Evolutionary conservation across 2,797 vertebrate genomes (phyloP), one percentile per base, ranked within the genome.

Genomic region (Xiphophorus birchmanni): DNA sequence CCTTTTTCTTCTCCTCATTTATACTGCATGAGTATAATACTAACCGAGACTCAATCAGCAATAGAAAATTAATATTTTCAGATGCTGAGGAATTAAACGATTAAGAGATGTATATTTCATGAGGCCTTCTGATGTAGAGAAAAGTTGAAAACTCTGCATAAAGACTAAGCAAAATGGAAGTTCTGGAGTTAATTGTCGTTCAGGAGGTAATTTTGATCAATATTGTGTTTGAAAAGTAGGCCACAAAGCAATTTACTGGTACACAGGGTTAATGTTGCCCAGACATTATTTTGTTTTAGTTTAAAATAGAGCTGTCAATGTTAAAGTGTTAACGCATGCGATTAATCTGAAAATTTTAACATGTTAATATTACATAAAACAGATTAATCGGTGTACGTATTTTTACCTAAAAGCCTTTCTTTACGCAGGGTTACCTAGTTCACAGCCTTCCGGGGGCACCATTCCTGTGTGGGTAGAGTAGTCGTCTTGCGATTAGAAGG

Each of bases 71-170:
- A 90, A 92, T 80, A 87, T 73, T 90, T 80, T 74, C 80, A 86
- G 88, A 85, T 81, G 82, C 81, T 83, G 80, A 87, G 79, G 81
- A 84, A 83, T 92, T 75, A 84, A 83, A 82, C 87, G 60, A 93
- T 93, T 87, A 86, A 83, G 79, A 21, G 54, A 91, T 92, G 35
- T 86, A 93, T 93, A 89, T 89, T 92, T 92, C 73, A 93, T 89
- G 81, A 91, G 78, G 29, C 26, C 21, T 74, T 89, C 71, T 89
- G 80, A 88, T 67, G 52, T 89, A 78, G 76, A 77, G 42, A 80
- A 76, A 67, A 60, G 76, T 81, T 21, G 77, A 67, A 56, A 52
- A 47, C 60, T 65, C 0, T 67, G 35, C 86, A 32, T 54, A 80
- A 75, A 84, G 52, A 5, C 76, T 63, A 52, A 74, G 42, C 9